Conservation (phyloP, 2,113 vertebrate species). For the Oxyruncus cristatus region DNA sequence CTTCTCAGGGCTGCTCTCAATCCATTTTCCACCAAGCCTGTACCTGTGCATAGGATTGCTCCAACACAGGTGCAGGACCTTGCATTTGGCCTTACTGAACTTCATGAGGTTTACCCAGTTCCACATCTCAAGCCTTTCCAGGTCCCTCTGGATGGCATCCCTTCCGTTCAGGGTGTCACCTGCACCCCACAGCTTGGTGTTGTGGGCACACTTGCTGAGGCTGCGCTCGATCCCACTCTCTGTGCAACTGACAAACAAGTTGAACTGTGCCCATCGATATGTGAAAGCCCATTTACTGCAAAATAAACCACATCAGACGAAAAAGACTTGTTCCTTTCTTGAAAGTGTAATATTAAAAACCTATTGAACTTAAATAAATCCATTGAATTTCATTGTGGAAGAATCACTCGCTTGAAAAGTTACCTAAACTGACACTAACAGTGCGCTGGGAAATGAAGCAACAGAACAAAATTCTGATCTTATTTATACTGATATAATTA, state of each 20-base stretch:
- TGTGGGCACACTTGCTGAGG: neutral
- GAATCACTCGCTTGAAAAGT: slow-evolving; percentile 7
- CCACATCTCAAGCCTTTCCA: neutral
- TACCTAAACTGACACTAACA: slow-evolving; percentile 16
- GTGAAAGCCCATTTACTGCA: neutral
- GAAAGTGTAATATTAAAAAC: neutral
- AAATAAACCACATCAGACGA: neutral
- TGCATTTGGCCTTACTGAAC: neutral
- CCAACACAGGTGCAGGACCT: neutral
- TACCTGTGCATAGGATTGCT: neutral
- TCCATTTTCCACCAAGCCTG: neutral
- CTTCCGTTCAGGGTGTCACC: neutral
- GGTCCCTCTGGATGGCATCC: neutral
- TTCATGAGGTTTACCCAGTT: neutral
- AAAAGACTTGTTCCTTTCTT: neutral
- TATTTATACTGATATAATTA: slow-evolving; percentile 31
- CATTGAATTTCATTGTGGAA: neutral
- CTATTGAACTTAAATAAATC: slow-evolving; percentile 1
- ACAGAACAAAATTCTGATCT: slow-evolving; percentile 9
- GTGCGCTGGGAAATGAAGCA: slow-evolving; percentile 9
- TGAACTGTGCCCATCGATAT: neutral
- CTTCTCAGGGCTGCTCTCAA: neutral
- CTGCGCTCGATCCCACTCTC: neutral
- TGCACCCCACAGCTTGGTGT: neutral
- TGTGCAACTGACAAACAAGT: neutral